Evolutionary conservation across 1,140 invertebrate species (phyloP).

Genomic region (Anadara kagoshimensis): DNA sequence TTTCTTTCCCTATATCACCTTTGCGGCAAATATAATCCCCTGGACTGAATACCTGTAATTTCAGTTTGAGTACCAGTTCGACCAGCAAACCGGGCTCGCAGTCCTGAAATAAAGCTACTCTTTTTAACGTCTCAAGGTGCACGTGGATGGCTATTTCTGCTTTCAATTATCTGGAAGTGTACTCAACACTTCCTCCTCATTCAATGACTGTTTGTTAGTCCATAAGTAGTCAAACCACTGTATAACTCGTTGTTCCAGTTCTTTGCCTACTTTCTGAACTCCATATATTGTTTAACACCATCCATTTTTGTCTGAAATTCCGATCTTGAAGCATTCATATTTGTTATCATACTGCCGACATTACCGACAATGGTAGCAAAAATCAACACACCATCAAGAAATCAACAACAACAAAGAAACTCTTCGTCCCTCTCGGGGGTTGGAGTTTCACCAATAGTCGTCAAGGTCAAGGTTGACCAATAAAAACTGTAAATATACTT

Average conservation of each 20-base stretch:
- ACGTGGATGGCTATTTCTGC: conserved; percentile 97
- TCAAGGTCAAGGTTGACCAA: conserved; percentile 96
- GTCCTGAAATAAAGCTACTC: conserved; percentile 89
- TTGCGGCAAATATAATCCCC: conserved; percentile 97
- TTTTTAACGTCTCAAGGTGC: conserved; percentile 92
- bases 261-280: conserved; percentile 88
- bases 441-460: conserved; percentile 86
- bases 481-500: conserved; percentile 90
- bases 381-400: conserved; percentile 71
- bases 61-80: conserved; percentile 93
- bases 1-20: conserved; percentile 69
- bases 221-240: conserved; percentile 98
- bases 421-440: conserved; percentile 60
- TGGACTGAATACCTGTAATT: conserved; percentile 94
- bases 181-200: conserved; percentile 82
- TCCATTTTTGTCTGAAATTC: conserved; percentile 98
- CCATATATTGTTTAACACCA: conserved; percentile 97
- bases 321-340: conserved; percentile 94
- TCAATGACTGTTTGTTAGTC: conserved; percentile 89
- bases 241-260: conserved; percentile 91
- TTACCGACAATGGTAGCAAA: conserved; percentile 74
- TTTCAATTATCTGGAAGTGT: conserved; percentile 91
- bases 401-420: conserved; percentile 65
- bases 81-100: conserved; percentile 94
- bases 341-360: conserved; percentile 94